phyloP scores from a whole-genome alignment of 2,888 invertebrate genomes.

The Alviniconcha strummeri region DNA sequence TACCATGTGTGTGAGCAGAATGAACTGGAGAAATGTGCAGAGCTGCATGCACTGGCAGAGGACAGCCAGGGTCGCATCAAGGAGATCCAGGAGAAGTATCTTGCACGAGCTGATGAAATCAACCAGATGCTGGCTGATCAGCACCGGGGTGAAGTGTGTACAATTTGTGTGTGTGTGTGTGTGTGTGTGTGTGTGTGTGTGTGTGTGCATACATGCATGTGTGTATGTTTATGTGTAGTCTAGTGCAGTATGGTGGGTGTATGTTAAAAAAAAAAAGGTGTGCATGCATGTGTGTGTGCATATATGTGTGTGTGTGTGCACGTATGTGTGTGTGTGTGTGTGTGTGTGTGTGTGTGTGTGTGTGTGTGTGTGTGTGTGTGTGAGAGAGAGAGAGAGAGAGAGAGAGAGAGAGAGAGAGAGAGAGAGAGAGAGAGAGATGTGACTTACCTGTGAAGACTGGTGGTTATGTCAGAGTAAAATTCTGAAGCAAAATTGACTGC shows the following conservation, averaged over 20 bases:
- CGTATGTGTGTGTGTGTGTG: background rate
- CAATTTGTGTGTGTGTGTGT: background rate
- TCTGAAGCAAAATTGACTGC: background rate
- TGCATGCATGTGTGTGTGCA: background rate
- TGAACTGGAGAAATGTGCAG: constrained; percentile 33
- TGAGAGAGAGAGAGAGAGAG: background rate
- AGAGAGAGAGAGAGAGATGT: background rate
- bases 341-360: background rate
- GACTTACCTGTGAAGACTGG: too few relatives aligned
- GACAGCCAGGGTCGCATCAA: constrained; percentile 60
- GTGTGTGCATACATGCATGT: background rate
- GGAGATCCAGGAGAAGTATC: constrained; percentile 61
- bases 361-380: background rate
- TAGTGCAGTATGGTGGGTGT: background rate
- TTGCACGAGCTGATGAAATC: constrained; percentile 64
- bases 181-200: constrained; percentile 5
- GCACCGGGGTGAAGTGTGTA: constrained; percentile 45
- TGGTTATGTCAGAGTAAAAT: too few relatives aligned
- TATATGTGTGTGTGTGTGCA: background rate
- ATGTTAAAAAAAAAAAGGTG: background rate
- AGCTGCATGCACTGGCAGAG: constrained; percentile 56
- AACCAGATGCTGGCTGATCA: constrained; percentile 62
- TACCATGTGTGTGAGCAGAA: background rate
- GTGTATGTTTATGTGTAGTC: constrained; percentile 9
- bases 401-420: background rate